A percentile compares a stretch with the other conserved stretches of the same genome.
Conservation (phyloP, 1,140 invertebrate genomes). For the Protaetia brevitarsis region DNA sequence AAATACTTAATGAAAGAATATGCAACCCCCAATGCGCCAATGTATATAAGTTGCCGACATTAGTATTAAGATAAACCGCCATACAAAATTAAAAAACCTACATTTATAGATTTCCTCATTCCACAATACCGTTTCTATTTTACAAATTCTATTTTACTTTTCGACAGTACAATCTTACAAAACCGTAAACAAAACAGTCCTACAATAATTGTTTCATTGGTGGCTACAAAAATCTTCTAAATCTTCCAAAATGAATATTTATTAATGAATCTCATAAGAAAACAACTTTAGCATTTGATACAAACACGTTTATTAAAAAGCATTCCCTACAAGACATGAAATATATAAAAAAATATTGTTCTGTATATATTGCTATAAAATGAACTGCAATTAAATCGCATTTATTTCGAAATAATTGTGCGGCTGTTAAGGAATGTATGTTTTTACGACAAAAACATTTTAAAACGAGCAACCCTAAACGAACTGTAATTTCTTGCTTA, state of each 20-base stretch:
- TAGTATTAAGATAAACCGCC: too few relatives aligned
- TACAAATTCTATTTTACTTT: too few relatives aligned
- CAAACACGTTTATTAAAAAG: conserved; percentile 22
- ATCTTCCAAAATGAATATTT: too few relatives aligned
- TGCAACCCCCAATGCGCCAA: too few relatives aligned
- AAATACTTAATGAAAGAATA: too few relatives aligned
- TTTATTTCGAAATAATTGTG: neutral
- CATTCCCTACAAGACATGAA: conserved; percentile 15
- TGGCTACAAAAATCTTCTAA: neutral
- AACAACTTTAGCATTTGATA: conserved; percentile 2
- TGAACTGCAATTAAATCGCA: neutral
- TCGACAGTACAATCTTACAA: too few relatives aligned
- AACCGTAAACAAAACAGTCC: too few relatives aligned
- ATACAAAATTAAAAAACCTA: too few relatives aligned
- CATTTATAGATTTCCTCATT: too few relatives aligned
- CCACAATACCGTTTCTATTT: too few relatives aligned
- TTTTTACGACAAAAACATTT: neutral
- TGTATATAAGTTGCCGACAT: too few relatives aligned
- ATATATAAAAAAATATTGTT: conserved; percentile 22
- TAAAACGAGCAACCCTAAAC: neutral
- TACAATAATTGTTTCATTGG: neutral
- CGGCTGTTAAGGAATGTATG: neutral
- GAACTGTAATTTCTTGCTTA: too few relatives aligned
- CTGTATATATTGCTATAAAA: conserved; percentile 20
- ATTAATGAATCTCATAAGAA: neutral